Conservation (phyloP, 1,140 invertebrate species). For the Diorhabda sublineata region DNA sequence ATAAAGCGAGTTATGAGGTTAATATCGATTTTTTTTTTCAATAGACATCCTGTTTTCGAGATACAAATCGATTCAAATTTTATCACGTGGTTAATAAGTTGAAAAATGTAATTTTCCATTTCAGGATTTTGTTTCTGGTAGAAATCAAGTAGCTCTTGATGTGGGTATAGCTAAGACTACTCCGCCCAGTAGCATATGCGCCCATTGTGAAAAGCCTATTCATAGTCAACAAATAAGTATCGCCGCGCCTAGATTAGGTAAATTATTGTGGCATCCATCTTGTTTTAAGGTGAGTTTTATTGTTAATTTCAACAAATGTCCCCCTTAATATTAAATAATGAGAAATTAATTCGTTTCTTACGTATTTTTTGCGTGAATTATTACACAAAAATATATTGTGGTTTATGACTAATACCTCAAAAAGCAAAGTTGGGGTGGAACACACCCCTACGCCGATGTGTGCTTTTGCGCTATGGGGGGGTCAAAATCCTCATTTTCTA, state of each 20-base stretch:
- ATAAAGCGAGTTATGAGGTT: conserved; percentile 69
- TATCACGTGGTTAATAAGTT: neutral
- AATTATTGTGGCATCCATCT: conserved; percentile 71
- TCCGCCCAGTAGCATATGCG: conserved; percentile 44
- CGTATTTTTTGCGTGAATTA: too few relatives aligned
- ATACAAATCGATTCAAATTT: too few relatives aligned
- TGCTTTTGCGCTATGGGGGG: too few relatives aligned
- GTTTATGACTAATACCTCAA: too few relatives aligned
- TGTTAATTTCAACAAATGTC: neutral
- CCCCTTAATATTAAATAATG: too few relatives aligned
- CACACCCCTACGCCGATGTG: too few relatives aligned
- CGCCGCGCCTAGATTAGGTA: conserved; percentile 39
- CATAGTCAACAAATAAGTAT: conserved; percentile 36
- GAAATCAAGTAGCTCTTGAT: conserved; percentile 93
- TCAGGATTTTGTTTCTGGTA: conserved; percentile 80
- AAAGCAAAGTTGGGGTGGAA: too few relatives aligned
- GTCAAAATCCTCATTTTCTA: too few relatives aligned
- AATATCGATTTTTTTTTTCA: conserved; percentile 1
- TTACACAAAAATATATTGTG: too few relatives aligned
- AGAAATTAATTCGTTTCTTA: too few relatives aligned
- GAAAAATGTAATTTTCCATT: conserved; percentile 18
- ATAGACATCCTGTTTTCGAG: neutral
- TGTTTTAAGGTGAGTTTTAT: conserved; percentile 64
- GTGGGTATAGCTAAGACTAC: conserved; percentile 70
- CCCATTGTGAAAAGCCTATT: conserved; percentile 35